A percentile compares a stretch with the other conserved stretches of the same genome.
Evolutionary conservation across 2,797 vertebrate genomes (phyloP).

Genomic region (Hirundo rustica): DNA sequence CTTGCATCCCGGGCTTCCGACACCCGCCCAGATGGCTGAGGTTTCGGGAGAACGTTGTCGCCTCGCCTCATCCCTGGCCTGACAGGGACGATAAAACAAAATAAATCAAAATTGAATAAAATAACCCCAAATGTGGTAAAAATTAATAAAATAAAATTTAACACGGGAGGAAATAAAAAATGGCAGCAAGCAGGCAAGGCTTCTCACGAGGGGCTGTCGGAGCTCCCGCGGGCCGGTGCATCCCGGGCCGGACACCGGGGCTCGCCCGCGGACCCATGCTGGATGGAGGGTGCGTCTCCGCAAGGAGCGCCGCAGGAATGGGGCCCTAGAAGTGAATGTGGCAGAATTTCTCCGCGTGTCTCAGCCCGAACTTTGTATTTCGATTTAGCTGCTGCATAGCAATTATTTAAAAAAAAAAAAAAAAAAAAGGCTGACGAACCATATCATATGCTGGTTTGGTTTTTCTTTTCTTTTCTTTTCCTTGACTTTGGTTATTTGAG

Average conservation of each 20-base stretch:
- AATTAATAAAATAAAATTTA: neutral
- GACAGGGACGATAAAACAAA: neutral
- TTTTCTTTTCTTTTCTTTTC: too few species aligned
- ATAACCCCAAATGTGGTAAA: neutral
- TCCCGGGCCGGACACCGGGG: neutral
- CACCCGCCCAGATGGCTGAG: rapidly evolving
- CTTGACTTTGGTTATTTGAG: rapidly evolving
- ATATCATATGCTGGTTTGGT: too few species aligned
- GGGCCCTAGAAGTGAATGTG: neutral
- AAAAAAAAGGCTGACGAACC: neutral
- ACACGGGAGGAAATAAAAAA: rapidly evolving
- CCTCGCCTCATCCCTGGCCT: neutral
- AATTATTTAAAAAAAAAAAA: too few species aligned
- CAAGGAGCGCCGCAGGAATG: rapidly evolving
- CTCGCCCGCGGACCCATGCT: too few species aligned
- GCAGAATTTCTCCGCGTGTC: too few species aligned
- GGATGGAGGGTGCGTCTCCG: rapidly evolving
- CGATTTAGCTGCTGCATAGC: neutral
- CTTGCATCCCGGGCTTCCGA: neutral
- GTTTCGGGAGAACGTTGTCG: neutral
- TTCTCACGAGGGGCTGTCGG: too few species aligned
- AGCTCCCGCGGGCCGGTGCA: too few species aligned
- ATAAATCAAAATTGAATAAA: neutral
- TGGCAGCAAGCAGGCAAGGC: rapidly evolving
- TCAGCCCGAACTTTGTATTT: neutral